Base-by-base conservation (phyloP, 2,113 vertebrate species). In the Bucco capensis region DNA sequence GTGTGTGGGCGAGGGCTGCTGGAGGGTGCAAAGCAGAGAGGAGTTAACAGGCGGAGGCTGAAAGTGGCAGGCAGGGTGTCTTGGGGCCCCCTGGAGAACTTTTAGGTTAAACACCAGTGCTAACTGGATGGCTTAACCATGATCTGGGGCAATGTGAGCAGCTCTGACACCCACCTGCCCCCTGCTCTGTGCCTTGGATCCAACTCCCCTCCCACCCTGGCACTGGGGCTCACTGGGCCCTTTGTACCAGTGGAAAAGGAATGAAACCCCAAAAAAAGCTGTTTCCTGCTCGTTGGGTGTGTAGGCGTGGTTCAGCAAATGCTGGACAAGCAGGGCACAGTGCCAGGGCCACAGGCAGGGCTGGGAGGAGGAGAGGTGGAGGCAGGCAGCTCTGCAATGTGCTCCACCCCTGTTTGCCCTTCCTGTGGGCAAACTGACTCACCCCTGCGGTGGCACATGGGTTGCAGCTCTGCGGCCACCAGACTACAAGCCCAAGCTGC, bases 401-500 rank as follows among this genome's bases (percentile, higher is more conserved):
- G 42, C 83, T 92, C 37, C 6, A 0, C 33, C n/a, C 50, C 37
- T 67, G 27, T 57, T 80, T 71, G 19, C 27, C 37, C 33, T 89
- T 70, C 37, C 24, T 31, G 8, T 0, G 14, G 69, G 44, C 53
- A 51, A 2, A 23, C 10, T 80, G 54, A 51, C 50, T 65, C 58
- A 61, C 12, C 21, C 37, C 31, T 0, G 2, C 1, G 1, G 46
- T 49, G 65, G 19, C 44, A 54, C 1, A 3, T 54, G 49, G 38
- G 25, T 37, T 44, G 40, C 56, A 69, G 40, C 37, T 64, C 76
- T 69, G n/a, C n/a, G 49, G 38, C 62, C 49, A 31, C 58, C 44
- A 47, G 40, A 53, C 22, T 30, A 64, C 1, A 5, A 70, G 28
- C 37, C 47, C 6, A 10, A 73, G 58, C 31, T 40, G 35, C n/a